Evolutionary conservation across 2,113 vertebrate species (phyloP), one percentile per base, ranked within the genome.

Genomic region (Macaca mulatta): DNA sequence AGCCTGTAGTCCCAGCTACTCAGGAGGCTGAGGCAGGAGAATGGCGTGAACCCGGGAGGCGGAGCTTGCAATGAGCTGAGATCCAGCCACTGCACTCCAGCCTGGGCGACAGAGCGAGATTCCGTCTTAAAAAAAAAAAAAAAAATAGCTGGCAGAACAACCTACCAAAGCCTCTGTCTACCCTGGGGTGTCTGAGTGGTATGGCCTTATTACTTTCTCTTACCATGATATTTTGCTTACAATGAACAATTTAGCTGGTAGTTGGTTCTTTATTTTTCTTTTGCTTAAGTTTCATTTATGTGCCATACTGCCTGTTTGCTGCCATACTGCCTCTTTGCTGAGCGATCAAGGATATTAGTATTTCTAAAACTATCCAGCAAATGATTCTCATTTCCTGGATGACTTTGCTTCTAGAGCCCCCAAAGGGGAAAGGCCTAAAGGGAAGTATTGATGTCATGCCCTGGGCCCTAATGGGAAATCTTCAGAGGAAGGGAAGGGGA

Each of bases 131-230:
- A 48, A 48, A 48, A 48, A 48, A 48, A 48, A 45, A 48, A 50
- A 85, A 97, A 97, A 95, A 92, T 92, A 93, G 40, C 69, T 85
- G 32, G 40, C 48, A 93, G 93, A 83, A 78, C 59, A 92, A 75
- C 59, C 14, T 55, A 11, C 48, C 50, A 79, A 86, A 94, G 30
- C 30, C 70, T 90, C 0, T 87, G 70, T 94, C 93, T 93, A 16
- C 35, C 45, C 45, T 97, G 59, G 52, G 48, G 25, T 95, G 6
- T 97, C 64, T 83, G 43, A 85, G 55, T 93, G 74, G n/a, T 27
- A 0, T 48, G 50, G 35, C 80, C 77, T 59, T 38, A 35, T 84
- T 90, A 80, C 38, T 91, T 25, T 92, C 23, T 93, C 67, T 74
- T 85, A 70, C 61, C 59, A 8, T 86, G 69, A 22, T 77, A 45